Base-by-base conservation (phyloP, 2,888 invertebrate genomes). In the Cosmia pyralina region DNA sequence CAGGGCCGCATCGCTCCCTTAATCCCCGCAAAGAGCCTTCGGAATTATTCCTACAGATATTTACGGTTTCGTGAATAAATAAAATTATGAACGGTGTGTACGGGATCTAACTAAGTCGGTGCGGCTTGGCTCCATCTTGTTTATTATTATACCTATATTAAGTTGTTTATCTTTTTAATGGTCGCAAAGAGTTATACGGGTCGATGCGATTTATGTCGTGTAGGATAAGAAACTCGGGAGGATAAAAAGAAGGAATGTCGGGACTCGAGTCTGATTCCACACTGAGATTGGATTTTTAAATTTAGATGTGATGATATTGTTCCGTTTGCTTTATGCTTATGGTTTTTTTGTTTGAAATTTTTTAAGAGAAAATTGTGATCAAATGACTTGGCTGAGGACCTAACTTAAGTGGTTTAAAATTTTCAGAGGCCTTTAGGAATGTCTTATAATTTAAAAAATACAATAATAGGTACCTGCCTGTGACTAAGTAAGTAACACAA, bases 91-190 rank as follows among this genome's bases (percentile, higher is more conserved):
- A 91, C 91, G 92, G 90, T 90, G 91, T 91, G 91, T 90, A 92
- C 92, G 88, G 91, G 92, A 92, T 94, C 94, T 94, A 93, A 94
- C 93, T 94, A 93, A 94, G 94, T 92, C 94, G 92, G 85, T 83
- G 83, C 87, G 86, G 81, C 85, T 83, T 86, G 88, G 85, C 85
- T 87, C 88, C 85, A 90, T 88, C 90, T 94, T 95, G 93, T 96
- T 96, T 96, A 96, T 95, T 95, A 94, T 95, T 94, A 95, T 96
- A 92, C 94, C 93, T 95, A 94, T 95, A 96, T 96, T 95, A 96
- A 96, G 96, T 95, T 95, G 95, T 95, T 95, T 96, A 96, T 96
- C 96, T 96, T 95, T 95, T 95, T 96, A 96, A 96, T 96, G 95
- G 95, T 81, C 89, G 72, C 73, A 81, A 90, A 94, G 96, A 96